Base-by-base conservation (phyloP, 2,888 invertebrate species). In the Craniophora ligustri region DNA sequence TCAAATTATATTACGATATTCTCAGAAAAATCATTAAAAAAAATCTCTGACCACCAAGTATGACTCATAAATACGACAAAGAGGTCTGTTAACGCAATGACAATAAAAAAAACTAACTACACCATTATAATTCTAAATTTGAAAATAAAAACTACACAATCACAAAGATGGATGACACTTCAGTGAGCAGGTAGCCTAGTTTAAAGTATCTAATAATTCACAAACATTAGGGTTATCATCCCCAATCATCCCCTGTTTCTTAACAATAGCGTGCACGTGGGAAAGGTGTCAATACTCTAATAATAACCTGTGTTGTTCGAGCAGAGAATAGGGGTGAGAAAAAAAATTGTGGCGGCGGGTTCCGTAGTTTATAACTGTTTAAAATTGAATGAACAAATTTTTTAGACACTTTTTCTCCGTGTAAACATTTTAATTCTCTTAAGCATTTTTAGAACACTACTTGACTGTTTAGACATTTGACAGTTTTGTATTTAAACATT, bases 271-370 rank as follows among this genome's bases (percentile, higher is more conserved):
- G 7, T 23, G 23, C 72, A 56, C 64, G 53, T 55, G 60, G 55
- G 64, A 67, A 72, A 68, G 53, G 59, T 72, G 69, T 68, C 65
- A 62, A 72, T 69, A 45, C 26, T 41, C 31, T 57, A 44, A 61
- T 62, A 65, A 58, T 57, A 72, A 65, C 55, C 46, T 44, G 42
- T 49, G 47, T 58, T 50, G 45, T 36, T 36, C 35, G 46, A 3
- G 15, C 13, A 11, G 35, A 34, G 8, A 41, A 40, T 18, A 19
- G 44, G 40, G 60, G 1, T 28, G 67, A 3, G 11, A 32, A 19
- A 6, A n/a, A 2, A 19, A 15, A 14, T 18, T 13, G n/a, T n/a
- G 13, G 2, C 4, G 1, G 4, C 1, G 30, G 62, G 65, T 67
- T 65, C 65, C 16, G 67, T 55, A 16, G 1, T 2, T 11, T 0